Conservation (phyloP, 2,797 vertebrate genomes). For the Syncerus caffer region DNA sequence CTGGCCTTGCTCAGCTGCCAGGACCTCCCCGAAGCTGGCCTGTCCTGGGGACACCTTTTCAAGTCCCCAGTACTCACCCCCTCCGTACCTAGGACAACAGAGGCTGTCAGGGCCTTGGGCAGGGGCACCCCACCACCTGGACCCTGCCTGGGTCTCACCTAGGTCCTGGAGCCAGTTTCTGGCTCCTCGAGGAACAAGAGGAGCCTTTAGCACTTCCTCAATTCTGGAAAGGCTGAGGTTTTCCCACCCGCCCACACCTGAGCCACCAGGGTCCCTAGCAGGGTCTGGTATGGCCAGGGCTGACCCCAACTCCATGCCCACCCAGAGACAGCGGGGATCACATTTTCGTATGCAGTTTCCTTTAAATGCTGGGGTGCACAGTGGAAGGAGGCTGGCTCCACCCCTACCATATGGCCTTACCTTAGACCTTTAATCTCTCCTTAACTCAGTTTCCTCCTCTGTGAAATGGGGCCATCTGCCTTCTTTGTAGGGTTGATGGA, state of each 20-base stretch:
- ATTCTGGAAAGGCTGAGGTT: not conserved
- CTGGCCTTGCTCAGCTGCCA: not conserved
- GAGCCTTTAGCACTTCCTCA: not conserved
- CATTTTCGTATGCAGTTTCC: not conserved
- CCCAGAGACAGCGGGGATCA: accelerated
- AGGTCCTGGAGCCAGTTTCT: not conserved
- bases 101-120: not conserved
- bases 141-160: not conserved
- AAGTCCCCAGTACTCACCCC: not conserved
- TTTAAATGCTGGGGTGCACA: not conserved
- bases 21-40: not conserved
- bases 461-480: too few relatives aligned
- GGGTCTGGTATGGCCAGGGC: accelerated
- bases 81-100: accelerated
- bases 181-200: not conserved
- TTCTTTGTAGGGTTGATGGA: not conserved
- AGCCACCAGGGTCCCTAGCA: not conserved
- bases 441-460: not conserved
- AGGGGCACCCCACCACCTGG: not conserved
- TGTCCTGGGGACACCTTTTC: not conserved
- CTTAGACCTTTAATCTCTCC: not conserved
- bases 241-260: not conserved
- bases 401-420: not conserved
- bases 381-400: not conserved
- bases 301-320: accelerated